phyloP scores from a whole-genome alignment of 2,888 invertebrate genomes.

The Hoplodrina blanda region DNA sequence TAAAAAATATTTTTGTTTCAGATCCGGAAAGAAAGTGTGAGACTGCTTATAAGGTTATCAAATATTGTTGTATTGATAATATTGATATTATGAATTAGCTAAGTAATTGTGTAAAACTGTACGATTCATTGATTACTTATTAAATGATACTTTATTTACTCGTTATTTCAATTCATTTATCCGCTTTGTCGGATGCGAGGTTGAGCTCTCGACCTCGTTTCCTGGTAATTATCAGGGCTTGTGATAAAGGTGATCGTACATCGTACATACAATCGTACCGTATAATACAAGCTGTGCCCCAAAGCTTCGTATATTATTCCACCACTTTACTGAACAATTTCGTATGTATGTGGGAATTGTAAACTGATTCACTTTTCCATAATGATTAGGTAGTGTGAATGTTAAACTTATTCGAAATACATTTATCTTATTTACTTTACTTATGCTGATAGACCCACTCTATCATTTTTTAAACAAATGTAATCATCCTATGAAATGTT shows the following conservation, averaged over 20 bases:
- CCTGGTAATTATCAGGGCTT: constrained; percentile 28
- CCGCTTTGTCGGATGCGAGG: constrained; percentile 35
- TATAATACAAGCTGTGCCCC: neutral
- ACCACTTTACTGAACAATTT: too few species aligned
- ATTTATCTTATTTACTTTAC: too few species aligned
- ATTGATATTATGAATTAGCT: constrained; percentile 9
- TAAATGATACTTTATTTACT: constrained; percentile 41
- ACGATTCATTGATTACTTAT: constrained; percentile 10
- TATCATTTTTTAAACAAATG: too few species aligned
- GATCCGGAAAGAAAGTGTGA: constrained; percentile 77
- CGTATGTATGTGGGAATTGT: too few species aligned
- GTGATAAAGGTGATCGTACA: constrained; percentile 34
- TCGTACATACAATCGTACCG: constrained; percentile 10
- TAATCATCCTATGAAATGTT: neutral
- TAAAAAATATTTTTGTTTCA: constrained; percentile 65
- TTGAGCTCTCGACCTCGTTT: constrained; percentile 1
- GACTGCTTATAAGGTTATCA: constrained; percentile 12
- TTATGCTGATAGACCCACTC: too few species aligned
- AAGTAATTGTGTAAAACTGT: constrained; percentile 11
- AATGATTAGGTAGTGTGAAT: too few species aligned
- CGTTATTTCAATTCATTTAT: constrained; percentile 38
- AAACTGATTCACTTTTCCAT: too few species aligned
- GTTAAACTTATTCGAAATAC: too few species aligned
- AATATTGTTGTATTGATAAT: neutral
- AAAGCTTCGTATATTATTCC: neutral